Evolutionary conservation across 2,888 invertebrate species (phyloP).

Genomic region (Mythimna loreyi): DNA sequence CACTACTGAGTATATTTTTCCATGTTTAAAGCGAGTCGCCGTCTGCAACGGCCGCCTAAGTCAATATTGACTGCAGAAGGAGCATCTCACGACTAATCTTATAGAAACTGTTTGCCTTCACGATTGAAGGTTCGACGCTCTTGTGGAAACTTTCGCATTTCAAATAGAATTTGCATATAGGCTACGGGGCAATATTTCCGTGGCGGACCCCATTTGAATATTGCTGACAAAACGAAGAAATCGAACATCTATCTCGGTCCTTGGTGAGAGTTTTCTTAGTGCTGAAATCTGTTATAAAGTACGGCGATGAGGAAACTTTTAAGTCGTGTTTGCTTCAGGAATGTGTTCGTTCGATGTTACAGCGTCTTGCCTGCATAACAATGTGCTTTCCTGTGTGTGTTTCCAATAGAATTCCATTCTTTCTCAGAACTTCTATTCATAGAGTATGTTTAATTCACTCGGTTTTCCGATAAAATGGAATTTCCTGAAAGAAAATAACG

Average conservation of each 20-base stretch:
- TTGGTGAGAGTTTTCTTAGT: slow-evolving; percentile 53
- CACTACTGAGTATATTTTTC: slow-evolving; percentile 60
- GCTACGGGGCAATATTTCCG: slow-evolving; percentile 87
- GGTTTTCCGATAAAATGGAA: not conserved
- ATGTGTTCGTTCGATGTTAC: slow-evolving; percentile 44
- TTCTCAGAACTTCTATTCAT: slow-evolving; percentile 15
- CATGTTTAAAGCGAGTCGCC: slow-evolving; percentile 51
- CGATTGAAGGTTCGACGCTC: slow-evolving; percentile 85
- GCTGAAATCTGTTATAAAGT: slow-evolving; percentile 58
- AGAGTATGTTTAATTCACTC: slow-evolving; percentile 5
- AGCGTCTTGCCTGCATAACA: slow-evolving; percentile 46
- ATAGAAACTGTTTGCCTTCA: slow-evolving; percentile 88
- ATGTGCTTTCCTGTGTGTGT: slow-evolving; percentile 37
- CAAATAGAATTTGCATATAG: slow-evolving; percentile 88
- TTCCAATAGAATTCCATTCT: slow-evolving; percentile 51
- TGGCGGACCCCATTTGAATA: slow-evolving; percentile 83
- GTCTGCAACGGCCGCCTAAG: slow-evolving; percentile 71
- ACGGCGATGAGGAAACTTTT: slow-evolving; percentile 51
- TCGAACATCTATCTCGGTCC: slow-evolving; percentile 72
- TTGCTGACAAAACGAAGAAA: slow-evolving; percentile 82
- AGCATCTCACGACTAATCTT: slow-evolving; percentile 88
- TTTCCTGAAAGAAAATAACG: not conserved
- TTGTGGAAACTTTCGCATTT: slow-evolving; percentile 85
- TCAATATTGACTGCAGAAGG: slow-evolving; percentile 85
- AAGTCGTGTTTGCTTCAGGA: slow-evolving; percentile 47